These are phyloP conservation scores for Calephelis perditalis DNA, from an alignment of 2,888 invertebrate species.

Conservation along the genomic window DNA sequence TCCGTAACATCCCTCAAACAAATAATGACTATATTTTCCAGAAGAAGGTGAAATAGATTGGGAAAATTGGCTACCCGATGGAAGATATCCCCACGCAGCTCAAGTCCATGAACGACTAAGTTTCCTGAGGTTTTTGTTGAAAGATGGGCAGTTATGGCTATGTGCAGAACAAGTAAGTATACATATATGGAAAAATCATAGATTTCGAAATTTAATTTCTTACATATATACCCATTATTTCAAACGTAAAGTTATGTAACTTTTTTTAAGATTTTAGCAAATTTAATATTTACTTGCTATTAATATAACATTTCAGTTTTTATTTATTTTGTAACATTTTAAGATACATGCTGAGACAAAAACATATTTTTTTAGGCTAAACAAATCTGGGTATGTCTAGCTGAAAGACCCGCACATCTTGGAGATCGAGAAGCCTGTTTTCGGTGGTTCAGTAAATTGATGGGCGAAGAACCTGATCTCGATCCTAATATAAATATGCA, in stretches of 20 bases:
- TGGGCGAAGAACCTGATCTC: slow-evolving; percentile 97
- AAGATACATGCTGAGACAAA: not conserved
- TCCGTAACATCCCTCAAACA: not conserved
- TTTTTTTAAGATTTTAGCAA: too few species aligned
- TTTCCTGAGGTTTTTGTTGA: slow-evolving; percentile 93
- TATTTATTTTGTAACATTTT: too few species aligned
- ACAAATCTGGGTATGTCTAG: slow-evolving; percentile 97
- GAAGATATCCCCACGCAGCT: slow-evolving; percentile 92
- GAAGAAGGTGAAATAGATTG: slow-evolving; percentile 88
- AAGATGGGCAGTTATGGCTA: slow-evolving; percentile 97
- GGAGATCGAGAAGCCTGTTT: slow-evolving; percentile 97
- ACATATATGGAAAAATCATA: too few species aligned
- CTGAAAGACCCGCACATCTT: slow-evolving; percentile 94
- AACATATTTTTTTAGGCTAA: slow-evolving; percentile 80
- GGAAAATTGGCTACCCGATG: slow-evolving; percentile 87
- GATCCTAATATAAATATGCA: slow-evolving; percentile 96
- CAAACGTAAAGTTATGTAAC: too few species aligned
- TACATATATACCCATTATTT: too few species aligned
- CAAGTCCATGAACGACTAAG: slow-evolving; percentile 96
- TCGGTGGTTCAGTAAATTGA: slow-evolving; percentile 97
- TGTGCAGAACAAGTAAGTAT: slow-evolving; percentile 89
- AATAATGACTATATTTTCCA: slow-evolving; percentile 40
- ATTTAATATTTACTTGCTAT: too few species aligned
- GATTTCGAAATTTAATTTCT: too few species aligned
- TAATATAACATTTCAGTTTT: too few species aligned